phyloP scores from a whole-genome alignment of 1,140 invertebrate species.

The Drosophila pallidifrons region DNA sequence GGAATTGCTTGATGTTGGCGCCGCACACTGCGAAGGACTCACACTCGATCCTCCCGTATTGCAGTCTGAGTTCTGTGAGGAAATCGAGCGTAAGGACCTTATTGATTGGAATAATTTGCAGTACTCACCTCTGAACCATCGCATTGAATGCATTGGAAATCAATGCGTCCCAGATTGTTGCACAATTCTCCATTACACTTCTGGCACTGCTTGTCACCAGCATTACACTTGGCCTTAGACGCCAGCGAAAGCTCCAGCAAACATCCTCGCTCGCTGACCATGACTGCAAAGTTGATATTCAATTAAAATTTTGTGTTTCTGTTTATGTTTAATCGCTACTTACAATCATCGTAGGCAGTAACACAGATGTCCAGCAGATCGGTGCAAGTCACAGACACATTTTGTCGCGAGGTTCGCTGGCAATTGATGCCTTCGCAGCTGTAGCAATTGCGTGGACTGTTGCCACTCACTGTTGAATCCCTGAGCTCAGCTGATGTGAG shows the following conservation, averaged over 20 bases:
- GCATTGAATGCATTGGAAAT: slow-evolving; percentile 75
- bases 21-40: slow-evolving; percentile 48
- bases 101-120: neutral
- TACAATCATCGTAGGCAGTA: slow-evolving; percentile 72
- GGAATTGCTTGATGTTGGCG: slow-evolving; percentile 69
- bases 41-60: slow-evolving; percentile 34
- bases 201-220: slow-evolving; percentile 55
- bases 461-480: slow-evolving; percentile 21
- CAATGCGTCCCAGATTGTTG: slow-evolving; percentile 69
- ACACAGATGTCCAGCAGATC: slow-evolving; percentile 77
- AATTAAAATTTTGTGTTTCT: neutral
- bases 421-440: slow-evolving; percentile 79
- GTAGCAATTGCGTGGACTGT: slow-evolving; percentile 52
- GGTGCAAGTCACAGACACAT: slow-evolving; percentile 52
- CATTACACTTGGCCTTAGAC: slow-evolving; percentile 45
- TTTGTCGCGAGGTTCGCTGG: slow-evolving; percentile 49
- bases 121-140: slow-evolving; percentile 55
- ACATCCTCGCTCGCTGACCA: slow-evolving; percentile 71
- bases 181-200: slow-evolving; percentile 69
- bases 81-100: neutral
- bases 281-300: slow-evolving; percentile 45
- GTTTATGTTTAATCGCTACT: slow-evolving; percentile 14
- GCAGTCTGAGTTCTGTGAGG: slow-evolving; percentile 50
- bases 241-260: slow-evolving; percentile 52
- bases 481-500: slow-evolving; percentile 11